Base-by-base conservation (phyloP, 2,113 vertebrate species). In the Sturnira hondurensis region DNA sequence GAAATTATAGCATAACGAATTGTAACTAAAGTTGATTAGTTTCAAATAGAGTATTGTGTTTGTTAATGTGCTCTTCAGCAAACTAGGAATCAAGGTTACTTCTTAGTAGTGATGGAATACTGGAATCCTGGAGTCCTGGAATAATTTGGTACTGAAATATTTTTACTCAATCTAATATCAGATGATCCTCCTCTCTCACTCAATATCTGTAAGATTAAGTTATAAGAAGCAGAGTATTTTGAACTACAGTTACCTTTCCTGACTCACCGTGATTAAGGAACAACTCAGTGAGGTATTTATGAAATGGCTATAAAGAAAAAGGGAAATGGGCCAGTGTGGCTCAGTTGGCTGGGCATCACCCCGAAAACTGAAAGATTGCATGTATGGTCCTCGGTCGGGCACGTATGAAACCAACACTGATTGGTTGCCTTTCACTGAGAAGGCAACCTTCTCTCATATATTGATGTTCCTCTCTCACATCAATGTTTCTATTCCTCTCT, bases 71-170 rank as follows among this genome's bases (percentile, higher is more conserved):
- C 38, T 82, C 28, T 82, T 73, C 0, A 93, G 61, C 41, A 87
- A 88, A 50, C 28, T 4, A 85, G 77, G 87, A 93, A 89, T 89
- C 52, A 81, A 88, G 13, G 24, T 80, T 78, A 73, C 22, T 31
- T 93, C n/a, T 88, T 52, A 47, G 31, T 50, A 80, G 28, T 47
- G 41, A 50, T 81, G 43, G 9, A 83, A 36, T 56, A 56, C 54
- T 56, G 54, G 54, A 56, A 56, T 22, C 54, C 54, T 56, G 54
- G 54, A 56, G 54, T 56, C 54, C 54, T 56, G 74, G n/a, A 92
- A 50, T 54, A 67, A 95, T 77, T 96, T 86, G 81, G 38, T 76
- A 77, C 3, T 68, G 24, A 80, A 93, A 74, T 80, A 89, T 67
- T 36, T 94, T 73, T 73, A 80, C 47, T 89, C 43, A 58, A 50